Conservation (phyloP, 2,888 invertebrate genomes). For the Caenorhabditis doughertyi region DNA sequence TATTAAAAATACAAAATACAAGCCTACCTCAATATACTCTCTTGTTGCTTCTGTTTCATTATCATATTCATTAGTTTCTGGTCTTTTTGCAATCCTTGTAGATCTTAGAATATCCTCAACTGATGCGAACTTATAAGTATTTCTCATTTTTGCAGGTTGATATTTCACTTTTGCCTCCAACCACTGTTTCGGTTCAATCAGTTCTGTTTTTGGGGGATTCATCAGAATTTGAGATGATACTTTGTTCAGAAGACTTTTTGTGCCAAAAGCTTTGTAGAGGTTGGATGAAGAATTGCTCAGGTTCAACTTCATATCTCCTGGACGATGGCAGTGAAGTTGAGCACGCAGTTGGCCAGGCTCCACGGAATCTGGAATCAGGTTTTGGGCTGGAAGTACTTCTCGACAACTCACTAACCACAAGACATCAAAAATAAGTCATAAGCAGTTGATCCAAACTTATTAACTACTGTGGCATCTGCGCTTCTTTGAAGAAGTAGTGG, state of each 20-base stretch:
- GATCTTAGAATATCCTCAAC: conserved; percentile 66
- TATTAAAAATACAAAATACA: neutral
- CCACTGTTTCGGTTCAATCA: conserved; percentile 65
- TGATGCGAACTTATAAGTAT: conserved; percentile 65
- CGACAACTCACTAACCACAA: conserved; percentile 9
- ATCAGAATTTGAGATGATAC: conserved; percentile 29
- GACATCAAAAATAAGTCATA: conserved; percentile 63
- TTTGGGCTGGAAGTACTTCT: neutral
- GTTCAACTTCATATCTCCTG: conserved; percentile 29
- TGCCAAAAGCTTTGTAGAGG: conserved; percentile 24
- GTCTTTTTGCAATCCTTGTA: conserved; percentile 45
- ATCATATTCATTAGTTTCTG: conserved; percentile 63
- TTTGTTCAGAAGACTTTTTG: conserved; percentile 40
- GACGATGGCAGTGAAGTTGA: conserved; percentile 44
- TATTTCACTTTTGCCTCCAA: conserved; percentile 62
- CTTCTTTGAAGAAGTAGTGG: conserved; percentile 32
- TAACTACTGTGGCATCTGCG: conserved; percentile 41
- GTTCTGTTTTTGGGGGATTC: conserved; percentile 4
- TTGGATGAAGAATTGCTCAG: conserved; percentile 54
- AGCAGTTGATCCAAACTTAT: conserved; percentile 52
- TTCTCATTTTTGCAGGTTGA: conserved; percentile 63
- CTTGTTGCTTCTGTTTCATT: conserved; percentile 66
- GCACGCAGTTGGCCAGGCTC: conserved; percentile 25
- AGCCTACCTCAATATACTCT: conserved; percentile 54
- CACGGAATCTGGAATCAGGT: conserved; percentile 24